Base-by-base conservation (phyloP, 2,888 invertebrate genomes). In the Lapara coniferarum region DNA sequence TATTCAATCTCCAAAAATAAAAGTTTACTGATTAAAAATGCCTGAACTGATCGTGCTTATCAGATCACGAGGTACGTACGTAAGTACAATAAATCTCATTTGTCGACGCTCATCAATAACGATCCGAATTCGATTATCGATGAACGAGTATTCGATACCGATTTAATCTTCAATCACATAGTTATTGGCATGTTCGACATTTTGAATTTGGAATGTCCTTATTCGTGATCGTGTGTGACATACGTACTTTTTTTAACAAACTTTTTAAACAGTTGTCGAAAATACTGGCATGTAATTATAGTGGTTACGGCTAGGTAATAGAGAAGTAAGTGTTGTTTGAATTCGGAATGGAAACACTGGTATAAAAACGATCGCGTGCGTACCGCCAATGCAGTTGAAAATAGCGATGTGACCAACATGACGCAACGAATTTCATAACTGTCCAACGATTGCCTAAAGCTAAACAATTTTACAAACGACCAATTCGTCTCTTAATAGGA, bases 381-480 rank as follows among this genome's bases (percentile, higher is more conserved):
- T 83, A 80, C 76, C 72, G 77, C 80, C 78, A 78, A 81, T 63
- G 63, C 46, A 63, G 63, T 63, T 63, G 77, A 82, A 86, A 84
- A 78, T 80, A 79, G 80, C 81, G 84, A 87, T 87, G 88, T 84
- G 85, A 83, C 86, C 78, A 75, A 75, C 51, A 71, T 88, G 87
- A 84, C 82, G 88, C 82, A 88, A 91, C 75, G 58, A 72, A 78
- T 91, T 85, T 85, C 89, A 79, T 86, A 89, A 90, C 85, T 83
- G 84, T 85, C 85, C 83, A 84, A 79, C 77, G 82, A 87, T 86
- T 89, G 90, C 91, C 87, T 79, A 77, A 83, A 87, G 88, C 85
- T 77, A 87, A 88, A 87, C 86, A 87, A 89, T 91, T 89, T 90
- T 85, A 85, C 81, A 88, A 91, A 90, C 89, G 85, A 85, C 83